phyloP scores from a whole-genome alignment of 2,888 invertebrate species.

The Drosophila birchii region DNA sequence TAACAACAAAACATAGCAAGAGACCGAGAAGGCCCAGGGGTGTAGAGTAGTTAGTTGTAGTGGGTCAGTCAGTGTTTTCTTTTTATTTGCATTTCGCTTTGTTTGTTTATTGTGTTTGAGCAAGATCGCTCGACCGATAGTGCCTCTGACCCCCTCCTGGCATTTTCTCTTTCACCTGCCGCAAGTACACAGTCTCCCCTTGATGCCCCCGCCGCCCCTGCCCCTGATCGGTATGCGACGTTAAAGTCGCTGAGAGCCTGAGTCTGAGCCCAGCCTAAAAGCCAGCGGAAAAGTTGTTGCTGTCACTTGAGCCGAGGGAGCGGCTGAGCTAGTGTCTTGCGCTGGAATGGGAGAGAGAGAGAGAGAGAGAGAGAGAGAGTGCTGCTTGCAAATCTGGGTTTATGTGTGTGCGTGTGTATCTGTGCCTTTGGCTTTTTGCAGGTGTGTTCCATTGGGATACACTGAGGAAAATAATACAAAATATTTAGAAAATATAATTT shows the following conservation, averaged over 20 bases:
- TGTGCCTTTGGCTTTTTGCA: constrained; percentile 47
- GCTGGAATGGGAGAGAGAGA: neutral
- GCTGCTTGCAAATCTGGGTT: constrained; percentile 37
- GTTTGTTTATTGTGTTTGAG: constrained; percentile 33
- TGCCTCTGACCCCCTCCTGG: constrained; percentile 22
- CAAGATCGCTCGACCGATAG: constrained; percentile 28
- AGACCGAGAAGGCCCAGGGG: constrained; percentile 8
- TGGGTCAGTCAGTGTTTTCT: constrained; percentile 45
- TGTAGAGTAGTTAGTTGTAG: constrained; percentile 25
- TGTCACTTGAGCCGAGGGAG: constrained; percentile 66
- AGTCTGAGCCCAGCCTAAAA: constrained; percentile 44
- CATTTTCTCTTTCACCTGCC: constrained; percentile 40
- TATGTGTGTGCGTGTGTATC: constrained; percentile 5
- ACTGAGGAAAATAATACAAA: constrained; percentile 8
- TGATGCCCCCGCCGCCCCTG: constrained; percentile 13
- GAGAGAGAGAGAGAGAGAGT: constrained; percentile 15
- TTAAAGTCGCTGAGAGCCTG: constrained; percentile 20
- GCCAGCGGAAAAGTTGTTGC: constrained; percentile 62
- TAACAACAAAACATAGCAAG: constrained; percentile 9
- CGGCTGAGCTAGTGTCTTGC: constrained; percentile 43
- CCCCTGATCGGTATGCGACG: constrained; percentile 37
- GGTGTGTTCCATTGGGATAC: constrained; percentile 56
- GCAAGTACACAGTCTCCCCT: constrained; percentile 20
- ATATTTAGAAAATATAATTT: neutral
- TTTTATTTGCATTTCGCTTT: constrained; percentile 36